Percentiles rank a stretch among this genome's conserved stretches.
Conservation (phyloP, 2,113 vertebrate genomes). For the Gadus chalcogrammus region DNA sequence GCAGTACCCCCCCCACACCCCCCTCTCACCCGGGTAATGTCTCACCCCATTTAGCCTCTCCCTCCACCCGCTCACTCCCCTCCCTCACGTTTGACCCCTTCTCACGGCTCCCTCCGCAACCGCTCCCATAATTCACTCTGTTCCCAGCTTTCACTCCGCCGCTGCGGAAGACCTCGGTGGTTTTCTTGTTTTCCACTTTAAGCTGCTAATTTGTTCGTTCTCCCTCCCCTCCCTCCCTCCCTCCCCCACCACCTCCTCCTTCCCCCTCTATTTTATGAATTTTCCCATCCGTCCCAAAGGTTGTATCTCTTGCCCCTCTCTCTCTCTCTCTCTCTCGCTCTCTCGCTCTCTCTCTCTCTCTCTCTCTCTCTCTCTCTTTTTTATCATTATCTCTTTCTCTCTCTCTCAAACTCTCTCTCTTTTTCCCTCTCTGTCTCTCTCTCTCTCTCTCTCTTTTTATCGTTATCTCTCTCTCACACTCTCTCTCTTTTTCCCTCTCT, state of each 20-base stretch:
- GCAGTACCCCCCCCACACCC: neutral
- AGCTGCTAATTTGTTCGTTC: neutral
- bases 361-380: constrained; percentile 14
- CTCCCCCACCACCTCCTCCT: neutral
- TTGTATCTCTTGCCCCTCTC: neutral
- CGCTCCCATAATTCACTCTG: constrained; percentile 1
- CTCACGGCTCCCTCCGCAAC: constrained; percentile 14
- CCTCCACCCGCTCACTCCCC: neutral
- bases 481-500: neutral
- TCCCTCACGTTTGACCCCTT: constrained; percentile 27
- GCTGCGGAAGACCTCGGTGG: neutral
- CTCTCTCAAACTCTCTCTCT: no score
- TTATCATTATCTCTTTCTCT: no score
- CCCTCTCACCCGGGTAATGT: constrained; percentile 26
- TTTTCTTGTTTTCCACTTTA: constrained; percentile 2
- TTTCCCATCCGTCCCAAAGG: neutral
- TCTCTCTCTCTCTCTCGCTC: neutral
- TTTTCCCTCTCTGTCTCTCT: no score
- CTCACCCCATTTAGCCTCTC: constrained; percentile 35
- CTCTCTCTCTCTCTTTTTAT: neutral
- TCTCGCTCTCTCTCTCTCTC: neutral
- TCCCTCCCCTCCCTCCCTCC: no score
- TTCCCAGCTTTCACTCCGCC: neutral
- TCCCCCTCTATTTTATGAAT: constrained; percentile 16
- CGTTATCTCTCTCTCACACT: neutral